Percentiles rank a stretch among this genome's conserved stretches.
Evolutionary conservation across 2,888 invertebrate genomes (phyloP).

Genomic region (Xylota segnis): DNA sequence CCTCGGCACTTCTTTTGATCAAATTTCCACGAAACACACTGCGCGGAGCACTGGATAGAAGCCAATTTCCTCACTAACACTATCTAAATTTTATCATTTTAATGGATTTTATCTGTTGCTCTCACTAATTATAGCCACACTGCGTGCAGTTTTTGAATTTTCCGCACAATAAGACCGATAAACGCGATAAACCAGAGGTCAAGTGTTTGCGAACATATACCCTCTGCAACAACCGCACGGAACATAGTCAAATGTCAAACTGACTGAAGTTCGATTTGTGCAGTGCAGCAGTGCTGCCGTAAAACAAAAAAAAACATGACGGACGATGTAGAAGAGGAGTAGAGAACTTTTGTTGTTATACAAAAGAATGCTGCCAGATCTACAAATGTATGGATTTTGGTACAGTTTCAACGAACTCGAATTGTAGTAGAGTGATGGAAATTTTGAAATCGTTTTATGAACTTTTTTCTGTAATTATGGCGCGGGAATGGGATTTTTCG

Average conservation of each 20-base stretch:
- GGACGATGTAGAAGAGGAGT: conserved; percentile 5
- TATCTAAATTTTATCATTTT: conserved; percentile 63
- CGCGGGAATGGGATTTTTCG: no score
- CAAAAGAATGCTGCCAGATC: conserved; percentile 33
- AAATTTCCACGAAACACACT: conserved; percentile 6
- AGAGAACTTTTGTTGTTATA: conserved; percentile 16
- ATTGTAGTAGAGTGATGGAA: conserved; percentile 28
- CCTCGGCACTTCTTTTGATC: conserved; percentile 4
- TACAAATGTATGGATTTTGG: neutral
- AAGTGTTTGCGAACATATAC: conserved; percentile 35
- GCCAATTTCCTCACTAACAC: conserved; percentile 10
- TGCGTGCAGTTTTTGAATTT: conserved; percentile 45
- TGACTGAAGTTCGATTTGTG: conserved; percentile 52
- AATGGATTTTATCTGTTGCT: conserved; percentile 56
- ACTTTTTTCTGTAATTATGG: no score
- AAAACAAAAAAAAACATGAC: neutral
- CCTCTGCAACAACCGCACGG: conserved; percentile 23
- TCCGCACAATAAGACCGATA: conserved; percentile 36
- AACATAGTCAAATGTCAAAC: conserved; percentile 74
- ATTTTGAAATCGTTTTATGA: neutral
- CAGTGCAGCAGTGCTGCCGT: conserved; percentile 50
- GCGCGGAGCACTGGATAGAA: conserved; percentile 13
- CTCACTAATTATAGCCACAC: conserved; percentile 34
- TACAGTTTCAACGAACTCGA: conserved; percentile 18
- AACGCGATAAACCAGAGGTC: conserved; percentile 54